Percentiles rank a stretch among this genome's conserved stretches.
Evolutionary conservation across 2,888 invertebrate species (phyloP).

Genomic region (Capitulum mitella): DNA sequence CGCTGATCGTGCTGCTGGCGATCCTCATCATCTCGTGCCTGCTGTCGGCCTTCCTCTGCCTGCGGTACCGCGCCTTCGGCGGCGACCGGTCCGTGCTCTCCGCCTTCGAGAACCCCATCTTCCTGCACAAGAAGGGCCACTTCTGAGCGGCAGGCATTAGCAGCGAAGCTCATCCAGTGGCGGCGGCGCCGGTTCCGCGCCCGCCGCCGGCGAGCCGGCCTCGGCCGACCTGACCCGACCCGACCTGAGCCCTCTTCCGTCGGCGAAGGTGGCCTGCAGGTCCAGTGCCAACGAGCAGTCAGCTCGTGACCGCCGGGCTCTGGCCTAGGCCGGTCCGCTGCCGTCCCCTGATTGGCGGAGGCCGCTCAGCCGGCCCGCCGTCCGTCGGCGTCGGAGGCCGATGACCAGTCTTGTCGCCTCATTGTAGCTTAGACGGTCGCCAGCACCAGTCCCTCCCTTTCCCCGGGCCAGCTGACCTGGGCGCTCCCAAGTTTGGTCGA

Average conservation of each 20-base stretch:
- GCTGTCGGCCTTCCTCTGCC: slow-evolving; percentile 74
- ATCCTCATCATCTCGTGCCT: slow-evolving; percentile 76
- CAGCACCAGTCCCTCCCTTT: neutral
- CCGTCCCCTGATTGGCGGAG: neutral
- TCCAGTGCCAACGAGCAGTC: neutral
- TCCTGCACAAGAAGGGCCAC: slow-evolving; percentile 37
- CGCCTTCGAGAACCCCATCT: slow-evolving; percentile 38
- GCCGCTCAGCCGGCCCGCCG: too few species aligned
- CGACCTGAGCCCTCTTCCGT: neutral
- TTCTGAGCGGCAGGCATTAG: slow-evolving; percentile 30
- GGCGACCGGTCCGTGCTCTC: slow-evolving; percentile 37
- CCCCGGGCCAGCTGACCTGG: neutral
- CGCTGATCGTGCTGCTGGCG: slow-evolving; percentile 70
- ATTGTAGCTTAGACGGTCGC: neutral
- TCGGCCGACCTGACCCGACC: neutral
- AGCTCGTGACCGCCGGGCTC: neutral
- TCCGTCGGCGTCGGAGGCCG: neutral
- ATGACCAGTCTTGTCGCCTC: neutral
- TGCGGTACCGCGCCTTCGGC: slow-evolving; percentile 52
- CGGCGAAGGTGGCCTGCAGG: neutral
- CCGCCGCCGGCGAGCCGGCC: neutral
- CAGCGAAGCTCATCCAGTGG: neutral
- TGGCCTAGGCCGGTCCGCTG: neutral
- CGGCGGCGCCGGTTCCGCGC: too few species aligned
- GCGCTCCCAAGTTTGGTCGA: neutral